Evolutionary conservation across 2,888 invertebrate species (phyloP), one percentile per base, ranked within the genome.

Genomic region (Trichopria drosophilae): DNA sequence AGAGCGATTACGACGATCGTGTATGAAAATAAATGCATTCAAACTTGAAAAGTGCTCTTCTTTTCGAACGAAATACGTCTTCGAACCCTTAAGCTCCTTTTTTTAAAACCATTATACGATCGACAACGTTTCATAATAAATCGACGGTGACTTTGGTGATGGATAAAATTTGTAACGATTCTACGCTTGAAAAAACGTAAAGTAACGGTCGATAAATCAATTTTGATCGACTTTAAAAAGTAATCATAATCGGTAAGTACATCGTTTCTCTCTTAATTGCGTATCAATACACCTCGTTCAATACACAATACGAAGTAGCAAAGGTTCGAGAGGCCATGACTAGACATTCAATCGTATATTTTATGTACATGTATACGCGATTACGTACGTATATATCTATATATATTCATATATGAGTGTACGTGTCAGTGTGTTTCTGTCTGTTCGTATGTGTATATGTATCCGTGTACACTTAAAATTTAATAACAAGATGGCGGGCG

Each of bases 401-500:
- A 51, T 44, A 51, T 48, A 41, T 55, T 47, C 41, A 44, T 45
- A 55, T 48, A 26, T 10, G 9, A 26, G 9, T 12, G 12, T 26
- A 26, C 9, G 9, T 26, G 9, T 26, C 26, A 26, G 9, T 9
- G 12, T 12, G 26, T 26, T 26, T 9, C 9, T 26, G 26, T 10
- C 2, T 12, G 46, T 42, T 15, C 37, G 15, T 15, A 50, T 52
- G 35, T 57, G 40, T 28, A 53, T 55, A 60, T 60, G 57, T 62
- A 59, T 56, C 60, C 55, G 53, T 49, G 53, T 59, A 59, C 48
- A 62, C 66, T 68, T 69, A 71, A 63, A 71, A 73, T 69, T 60
- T 71, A 73, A 73, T 73, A 75, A 75, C 75, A 75, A 75, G 72
- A 73, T 71, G 72, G 67, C 70, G 72, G 68, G 69, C 69, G 70